Conservation (phyloP, 2,113 vertebrate genomes). For the Chloroceryle aenea region DNA sequence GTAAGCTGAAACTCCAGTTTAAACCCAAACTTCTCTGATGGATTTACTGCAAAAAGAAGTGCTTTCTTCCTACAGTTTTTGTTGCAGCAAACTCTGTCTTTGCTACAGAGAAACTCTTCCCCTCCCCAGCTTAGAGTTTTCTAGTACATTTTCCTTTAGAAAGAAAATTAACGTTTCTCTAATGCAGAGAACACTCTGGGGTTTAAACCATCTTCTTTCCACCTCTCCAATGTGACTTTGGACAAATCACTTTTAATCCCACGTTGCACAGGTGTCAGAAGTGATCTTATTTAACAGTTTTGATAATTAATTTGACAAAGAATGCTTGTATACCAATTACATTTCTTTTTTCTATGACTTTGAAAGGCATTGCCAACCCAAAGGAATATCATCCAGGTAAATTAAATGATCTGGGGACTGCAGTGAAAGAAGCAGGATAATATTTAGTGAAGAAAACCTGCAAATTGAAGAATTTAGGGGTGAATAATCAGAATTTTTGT, state of each 20-base stretch:
- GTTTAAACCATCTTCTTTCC: background rate
- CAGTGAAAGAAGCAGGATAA: background rate
- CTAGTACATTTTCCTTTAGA: background rate
- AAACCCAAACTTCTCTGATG: background rate
- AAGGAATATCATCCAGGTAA: background rate
- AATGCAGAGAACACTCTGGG: background rate
- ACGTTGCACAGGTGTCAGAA: conserved; percentile 14
- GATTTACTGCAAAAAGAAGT: background rate
- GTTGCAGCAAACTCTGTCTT: background rate
- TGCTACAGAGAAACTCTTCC: background rate
- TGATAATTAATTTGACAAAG: conserved; percentile 51
- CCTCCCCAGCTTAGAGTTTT: background rate
- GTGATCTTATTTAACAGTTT: conserved; percentile 26
- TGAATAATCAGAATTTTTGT: background rate
- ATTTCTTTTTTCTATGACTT: background rate
- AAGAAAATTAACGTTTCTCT: background rate
- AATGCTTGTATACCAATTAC: background rate
- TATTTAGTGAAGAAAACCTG: background rate
- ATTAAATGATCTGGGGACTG: background rate
- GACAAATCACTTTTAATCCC: background rate
- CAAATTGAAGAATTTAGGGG: background rate
- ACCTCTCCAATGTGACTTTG: background rate
- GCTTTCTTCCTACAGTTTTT: background rate
- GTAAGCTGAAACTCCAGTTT: background rate
- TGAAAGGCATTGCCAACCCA: background rate